Evolutionary conservation across 2,888 invertebrate species (phyloP).

Genomic region (Drosophila subquinaria): DNA sequence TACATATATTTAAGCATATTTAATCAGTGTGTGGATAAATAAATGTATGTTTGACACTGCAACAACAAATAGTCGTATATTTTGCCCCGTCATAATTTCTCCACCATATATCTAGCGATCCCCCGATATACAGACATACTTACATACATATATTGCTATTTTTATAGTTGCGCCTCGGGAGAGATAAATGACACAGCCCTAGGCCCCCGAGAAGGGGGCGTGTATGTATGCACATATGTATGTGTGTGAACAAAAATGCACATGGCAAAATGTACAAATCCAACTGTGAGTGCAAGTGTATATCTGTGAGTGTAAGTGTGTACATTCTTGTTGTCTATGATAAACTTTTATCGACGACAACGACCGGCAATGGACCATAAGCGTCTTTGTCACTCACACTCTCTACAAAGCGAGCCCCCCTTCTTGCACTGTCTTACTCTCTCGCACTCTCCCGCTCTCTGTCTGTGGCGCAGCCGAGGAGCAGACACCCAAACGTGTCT

Average conservation of each 20-base stretch:
- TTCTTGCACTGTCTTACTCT: constrained; percentile 5
- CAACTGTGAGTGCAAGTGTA: neutral
- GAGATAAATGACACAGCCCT: constrained; percentile 19
- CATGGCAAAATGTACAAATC: constrained; percentile 24
- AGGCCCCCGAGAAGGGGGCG: constrained; percentile 24
- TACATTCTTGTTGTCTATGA: constrained; percentile 1
- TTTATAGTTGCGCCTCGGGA: constrained; percentile 40
- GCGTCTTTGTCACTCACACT: constrained; percentile 12
- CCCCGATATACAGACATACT: constrained; percentile 4
- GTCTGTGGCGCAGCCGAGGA: constrained; percentile 31
- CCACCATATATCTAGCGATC: constrained; percentile 25
- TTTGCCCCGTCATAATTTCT: constrained; percentile 14
- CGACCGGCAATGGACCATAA: constrained; percentile 26
- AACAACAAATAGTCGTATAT: constrained; percentile 12
- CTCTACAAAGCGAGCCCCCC: constrained; percentile 17
- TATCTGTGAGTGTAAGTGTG: neutral
- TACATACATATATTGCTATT: constrained; percentile 23
- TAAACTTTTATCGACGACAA: constrained; percentile 18
- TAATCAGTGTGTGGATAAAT: constrained; percentile 11
- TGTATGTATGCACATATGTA: neutral
- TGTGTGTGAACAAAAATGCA: constrained; percentile 20
- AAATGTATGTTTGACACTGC: constrained; percentile 5
- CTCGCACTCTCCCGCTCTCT: constrained; percentile 30
- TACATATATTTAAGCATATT: constrained; percentile 2
- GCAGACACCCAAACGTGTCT: constrained; percentile 17